Evolutionary conservation across 1,140 invertebrate genomes (phyloP).

Genomic region (Trichoplusia ni): DNA sequence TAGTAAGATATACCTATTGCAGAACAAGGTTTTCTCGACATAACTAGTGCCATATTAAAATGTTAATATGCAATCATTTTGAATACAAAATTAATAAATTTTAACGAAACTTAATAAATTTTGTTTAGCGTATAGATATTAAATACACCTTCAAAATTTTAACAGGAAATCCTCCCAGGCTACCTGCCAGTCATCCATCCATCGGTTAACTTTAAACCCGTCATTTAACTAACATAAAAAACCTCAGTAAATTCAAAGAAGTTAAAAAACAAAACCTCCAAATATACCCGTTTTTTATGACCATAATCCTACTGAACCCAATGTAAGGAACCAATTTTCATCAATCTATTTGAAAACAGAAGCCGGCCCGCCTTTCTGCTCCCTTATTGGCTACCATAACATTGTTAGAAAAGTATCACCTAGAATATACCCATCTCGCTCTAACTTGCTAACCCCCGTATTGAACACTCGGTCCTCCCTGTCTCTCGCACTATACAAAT

Average conservation of each 20-base stretch:
- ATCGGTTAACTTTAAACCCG: background rate
- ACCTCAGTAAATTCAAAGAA: constrained; percentile 11
- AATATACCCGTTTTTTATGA: constrained; percentile 22
- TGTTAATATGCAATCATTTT: too few relatives aligned
- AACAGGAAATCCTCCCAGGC: too few relatives aligned
- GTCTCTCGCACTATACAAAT: constrained; percentile 60
- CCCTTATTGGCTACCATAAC: constrained; percentile 69
- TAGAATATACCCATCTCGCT: constrained; percentile 54
- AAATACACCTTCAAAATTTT: too few relatives aligned
- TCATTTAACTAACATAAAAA: background rate
- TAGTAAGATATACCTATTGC: too few relatives aligned
- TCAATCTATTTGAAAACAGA: constrained; percentile 52
- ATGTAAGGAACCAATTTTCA: constrained; percentile 56
- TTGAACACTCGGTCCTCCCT: constrained; percentile 38
- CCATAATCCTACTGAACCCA: constrained; percentile 20
- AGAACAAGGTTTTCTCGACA: too few relatives aligned
- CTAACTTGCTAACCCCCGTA: constrained; percentile 17
- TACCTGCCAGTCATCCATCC: too few relatives aligned
- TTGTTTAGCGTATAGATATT: too few relatives aligned
- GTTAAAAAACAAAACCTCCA: background rate
- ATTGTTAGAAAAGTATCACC: constrained; percentile 44
- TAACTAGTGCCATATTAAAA: too few relatives aligned
- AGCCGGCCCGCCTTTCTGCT: constrained; percentile 53
- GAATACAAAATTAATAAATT: too few relatives aligned
- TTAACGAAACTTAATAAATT: too few relatives aligned